Evolutionary conservation across 2,113 vertebrate species (phyloP).

Genomic region (Ceratotherium simum): DNA sequence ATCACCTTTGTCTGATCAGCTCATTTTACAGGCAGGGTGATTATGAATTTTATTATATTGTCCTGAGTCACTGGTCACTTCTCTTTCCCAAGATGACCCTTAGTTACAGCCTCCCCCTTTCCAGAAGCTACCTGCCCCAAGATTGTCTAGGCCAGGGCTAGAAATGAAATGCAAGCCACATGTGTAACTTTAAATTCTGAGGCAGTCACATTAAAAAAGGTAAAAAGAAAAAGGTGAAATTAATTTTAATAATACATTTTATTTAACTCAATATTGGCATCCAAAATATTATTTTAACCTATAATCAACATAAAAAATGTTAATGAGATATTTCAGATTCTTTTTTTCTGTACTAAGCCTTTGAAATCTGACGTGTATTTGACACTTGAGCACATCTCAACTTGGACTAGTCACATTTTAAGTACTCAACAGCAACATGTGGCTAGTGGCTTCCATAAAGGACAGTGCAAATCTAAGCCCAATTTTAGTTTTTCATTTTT

Average conservation of each 20-base stretch:
- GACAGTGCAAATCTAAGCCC: neutral
- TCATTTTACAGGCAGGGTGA: neutral
- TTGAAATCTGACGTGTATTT: neutral
- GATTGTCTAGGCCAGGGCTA: neutral
- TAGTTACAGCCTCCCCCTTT: neutral
- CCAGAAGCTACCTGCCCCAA: neutral
- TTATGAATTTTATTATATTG: neutral
- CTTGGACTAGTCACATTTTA: neutral
- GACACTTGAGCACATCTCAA: neutral
- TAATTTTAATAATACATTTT: neutral
- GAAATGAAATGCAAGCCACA: neutral
- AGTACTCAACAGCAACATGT: neutral
- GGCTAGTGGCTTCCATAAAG: neutral
- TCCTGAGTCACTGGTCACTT: neutral
- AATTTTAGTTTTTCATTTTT: neutral
- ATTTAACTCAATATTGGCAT: neutral
- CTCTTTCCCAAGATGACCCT: neutral
- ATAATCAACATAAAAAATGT: neutral
- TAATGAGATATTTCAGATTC: neutral
- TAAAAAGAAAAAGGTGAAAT: neutral
- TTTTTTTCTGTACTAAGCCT: neutral
- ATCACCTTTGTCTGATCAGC: neutral
- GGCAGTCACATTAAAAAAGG: neutral
- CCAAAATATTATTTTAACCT: neutral
- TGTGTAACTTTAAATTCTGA: neutral